A percentile compares a stretch with the other conserved stretches of the same genome.
Conservation (phyloP, 2,888 invertebrate species). For the Oasisia sp. region DNA sequence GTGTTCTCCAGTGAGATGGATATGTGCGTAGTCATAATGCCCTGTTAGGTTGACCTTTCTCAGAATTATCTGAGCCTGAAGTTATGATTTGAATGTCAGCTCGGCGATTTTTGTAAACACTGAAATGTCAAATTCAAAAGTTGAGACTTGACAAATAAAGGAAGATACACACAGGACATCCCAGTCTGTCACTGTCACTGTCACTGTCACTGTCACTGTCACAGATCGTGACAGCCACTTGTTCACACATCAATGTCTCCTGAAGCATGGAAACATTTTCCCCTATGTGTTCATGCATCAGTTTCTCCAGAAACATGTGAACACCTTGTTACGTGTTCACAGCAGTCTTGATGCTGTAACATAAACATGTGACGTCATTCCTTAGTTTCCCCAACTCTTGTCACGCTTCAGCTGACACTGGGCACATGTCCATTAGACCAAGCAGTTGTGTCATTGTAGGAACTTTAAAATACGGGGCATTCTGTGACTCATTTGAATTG, state of each 20-base stretch:
- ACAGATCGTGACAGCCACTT: background rate
- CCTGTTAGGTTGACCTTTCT: too few relatives aligned
- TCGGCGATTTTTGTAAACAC: too few relatives aligned
- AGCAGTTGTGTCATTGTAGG: background rate
- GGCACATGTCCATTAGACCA: slow-evolving; percentile 7
- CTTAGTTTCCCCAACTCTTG: background rate
- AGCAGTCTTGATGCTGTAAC: background rate
- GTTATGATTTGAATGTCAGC: too few relatives aligned
- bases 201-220: background rate
- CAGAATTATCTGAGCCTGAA: too few relatives aligned
- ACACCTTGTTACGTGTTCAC: background rate
- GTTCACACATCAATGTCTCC: background rate
- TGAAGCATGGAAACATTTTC: background rate
- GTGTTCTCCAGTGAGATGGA: too few relatives aligned
- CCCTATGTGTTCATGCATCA: too few relatives aligned
- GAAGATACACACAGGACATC: background rate
- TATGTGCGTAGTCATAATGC: too few relatives aligned
- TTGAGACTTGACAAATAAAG: background rate
- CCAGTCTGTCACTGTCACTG: background rate
- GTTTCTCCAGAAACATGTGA: too few relatives aligned
- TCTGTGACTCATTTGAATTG: background rate
- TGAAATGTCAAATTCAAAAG: too few relatives aligned
- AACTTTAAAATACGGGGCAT: background rate
- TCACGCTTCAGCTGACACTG: background rate
- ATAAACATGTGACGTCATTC: background rate